Evolutionary conservation across 1,140 invertebrate species (phyloP), one percentile per base, ranked within the genome.

Genomic region (Procambarus clarkii): DNA sequence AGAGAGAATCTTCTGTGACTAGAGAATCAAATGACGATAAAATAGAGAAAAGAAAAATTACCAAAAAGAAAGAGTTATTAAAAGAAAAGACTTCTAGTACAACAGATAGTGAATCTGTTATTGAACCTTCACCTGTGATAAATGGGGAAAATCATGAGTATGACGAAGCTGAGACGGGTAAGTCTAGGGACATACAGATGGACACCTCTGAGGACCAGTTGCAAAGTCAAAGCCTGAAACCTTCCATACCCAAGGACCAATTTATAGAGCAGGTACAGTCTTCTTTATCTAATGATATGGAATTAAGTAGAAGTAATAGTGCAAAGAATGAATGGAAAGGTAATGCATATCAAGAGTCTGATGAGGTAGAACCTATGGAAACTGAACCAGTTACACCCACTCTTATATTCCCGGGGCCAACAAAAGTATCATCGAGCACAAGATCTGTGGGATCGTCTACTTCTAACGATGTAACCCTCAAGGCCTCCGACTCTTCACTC

Each of bases 401-500:
- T 21, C 5, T 48, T 15, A 48, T 46, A 15, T 44, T 46, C 24
- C n/a, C 21, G 15, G 64, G 60, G 21, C 82, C 74, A 9, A 60
- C 82, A 18, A 79, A 69, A 64, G 45, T 58, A 24, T 88, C 92
- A 13, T 64, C 78, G 45, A 91, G 86, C 46, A 74, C 77, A n/a
- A 88, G 82, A 46, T 92, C 92, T 15, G 77, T 87, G 24, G 87
- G 76, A 69, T 92, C 92, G 7, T 45, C 79, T 13, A 60, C 86
- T 21, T 92, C 91, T 34, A 88, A 86, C 18, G 89, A 92, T 15
- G 89, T 85, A 58, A 92, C 92, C 3, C 80, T 91, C 5, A 92
- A 88, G 60, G 92, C 89, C 11, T 92, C 92, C n/a, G 88, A 91
- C 45, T 92, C 92, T 45, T 91, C 92, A 69, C 15, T 92, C 54